Evolutionary conservation across 2,113 vertebrate genomes (phyloP).

Genomic region (Prinia subflava): DNA sequence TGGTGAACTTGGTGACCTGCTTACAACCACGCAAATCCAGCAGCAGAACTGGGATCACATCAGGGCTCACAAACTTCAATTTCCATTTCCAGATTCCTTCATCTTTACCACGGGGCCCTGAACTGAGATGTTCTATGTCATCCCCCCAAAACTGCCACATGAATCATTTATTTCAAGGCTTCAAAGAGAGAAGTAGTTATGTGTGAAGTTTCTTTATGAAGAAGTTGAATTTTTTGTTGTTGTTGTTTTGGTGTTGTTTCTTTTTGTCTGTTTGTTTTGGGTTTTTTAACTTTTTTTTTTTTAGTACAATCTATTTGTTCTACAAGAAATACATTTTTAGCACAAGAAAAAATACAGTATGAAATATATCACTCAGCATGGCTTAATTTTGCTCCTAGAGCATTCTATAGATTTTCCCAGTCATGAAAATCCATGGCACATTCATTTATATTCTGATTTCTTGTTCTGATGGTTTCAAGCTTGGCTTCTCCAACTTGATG

Average conservation of each 20-base stretch:
- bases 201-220: background rate
- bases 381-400: background rate
- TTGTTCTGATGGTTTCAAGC: background rate
- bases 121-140: background rate
- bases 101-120: background rate
- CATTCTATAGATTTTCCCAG: background rate
- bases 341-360: background rate
- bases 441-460: background rate
- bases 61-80: background rate
- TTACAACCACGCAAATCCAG: background rate
- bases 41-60: background rate
- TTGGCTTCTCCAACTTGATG: background rate
- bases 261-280: rapidly evolving
- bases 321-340: background rate
- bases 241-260: rapidly evolving
- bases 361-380: background rate
- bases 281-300: too few species aligned
- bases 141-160: background rate
- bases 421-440: background rate
- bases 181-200: background rate
- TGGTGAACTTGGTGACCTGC: background rate
- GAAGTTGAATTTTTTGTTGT: rapidly evolving
- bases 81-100: background rate
- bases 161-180: background rate
- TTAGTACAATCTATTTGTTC: background rate